A percentile compares a stretch with the other conserved stretches of the same genome.
Conservation (phyloP, 2,888 invertebrate genomes). For the Phasia obesa region DNA sequence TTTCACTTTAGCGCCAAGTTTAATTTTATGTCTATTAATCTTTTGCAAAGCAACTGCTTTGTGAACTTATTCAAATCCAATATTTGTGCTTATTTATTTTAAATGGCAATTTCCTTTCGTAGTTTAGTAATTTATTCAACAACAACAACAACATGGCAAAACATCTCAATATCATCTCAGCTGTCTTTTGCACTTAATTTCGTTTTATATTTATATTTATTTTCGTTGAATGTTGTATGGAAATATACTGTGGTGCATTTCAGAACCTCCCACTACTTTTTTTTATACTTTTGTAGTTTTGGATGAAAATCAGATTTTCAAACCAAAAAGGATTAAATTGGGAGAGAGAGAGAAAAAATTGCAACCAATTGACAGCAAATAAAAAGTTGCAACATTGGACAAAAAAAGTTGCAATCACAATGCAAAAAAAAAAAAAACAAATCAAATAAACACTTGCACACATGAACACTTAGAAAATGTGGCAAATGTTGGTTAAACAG, state of each 20-base stretch:
- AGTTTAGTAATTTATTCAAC: constrained; percentile 37
- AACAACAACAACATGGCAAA: constrained; percentile 32
- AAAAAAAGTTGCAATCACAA: constrained; percentile 30
- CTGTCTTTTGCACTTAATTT: constrained; percentile 47
- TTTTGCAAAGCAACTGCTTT: constrained; percentile 25
- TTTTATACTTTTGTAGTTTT: constrained; percentile 6
- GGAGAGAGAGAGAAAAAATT: constrained; percentile 15
- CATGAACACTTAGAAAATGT: neutral
- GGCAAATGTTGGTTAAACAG: constrained; percentile 26
- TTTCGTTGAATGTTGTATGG: neutral
- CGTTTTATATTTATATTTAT: constrained; percentile 32
- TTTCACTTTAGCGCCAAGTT: neutral
- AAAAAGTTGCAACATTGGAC: constrained; percentile 59
- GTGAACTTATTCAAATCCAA: constrained; percentile 3
- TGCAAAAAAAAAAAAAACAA: too few species aligned
- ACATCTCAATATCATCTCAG: constrained; percentile 49
- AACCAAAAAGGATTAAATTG: neutral
- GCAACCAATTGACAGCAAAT: constrained; percentile 69
- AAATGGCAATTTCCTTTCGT: neutral
- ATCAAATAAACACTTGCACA: neutral
- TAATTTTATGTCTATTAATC: constrained; percentile 13
- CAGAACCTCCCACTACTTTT: neutral
- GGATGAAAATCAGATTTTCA: constrained; percentile 37
- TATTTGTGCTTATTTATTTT: constrained; percentile 7
- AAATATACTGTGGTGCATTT: neutral